Evolutionary conservation across 2,888 invertebrate genomes (phyloP), one percentile per base, ranked within the genome.

Genomic region (Caenorhabditis sp.): DNA sequence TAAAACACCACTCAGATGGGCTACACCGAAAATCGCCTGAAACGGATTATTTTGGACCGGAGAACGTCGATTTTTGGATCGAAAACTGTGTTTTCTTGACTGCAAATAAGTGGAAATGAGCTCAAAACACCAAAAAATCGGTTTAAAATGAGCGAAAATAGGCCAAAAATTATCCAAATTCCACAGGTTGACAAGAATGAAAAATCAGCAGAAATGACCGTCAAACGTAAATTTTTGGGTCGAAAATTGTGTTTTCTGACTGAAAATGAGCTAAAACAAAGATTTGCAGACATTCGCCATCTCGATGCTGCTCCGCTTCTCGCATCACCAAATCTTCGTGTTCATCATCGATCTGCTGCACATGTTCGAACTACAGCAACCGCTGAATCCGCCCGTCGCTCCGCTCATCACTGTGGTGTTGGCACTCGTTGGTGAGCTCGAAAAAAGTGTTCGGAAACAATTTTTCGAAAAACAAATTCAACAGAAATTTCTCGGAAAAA

Each of bases 241-340:
- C 38, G 10, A 38, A 47, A 47, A 47, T 47, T 47, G 7, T 7
- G 5, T 14, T 44, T 44, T 44, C 16, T 44, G 16, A 31, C 22
- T 22, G 8, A 28, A 26, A 28, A 51, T 16, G 6, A 12, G 1
- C 31, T 64, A 24, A 79, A 64, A 19, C 44, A 7, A 10, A 14
- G 35, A 44, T 56, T 70, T 96, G 81, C 95, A 99, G 98, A 99
- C 98, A 35, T 96, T 98, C 87, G 97, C 97, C 59, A 97, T 98
- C 91, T 98, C 98, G 56, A 98, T 98, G 96, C 94, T 99, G 90
- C 94, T 99, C 90, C 95, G 98, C 68, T 99, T 98, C 93, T 98
- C 98, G 14, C 99, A 99, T 94, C 98, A 99, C 93, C 99, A 99
- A 94, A 98, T 99, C 92, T 98, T 99, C 94, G 95, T 98, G 85